Conservation (phyloP, 1,140 invertebrate species). For the Apocrypta bakeri region DNA sequence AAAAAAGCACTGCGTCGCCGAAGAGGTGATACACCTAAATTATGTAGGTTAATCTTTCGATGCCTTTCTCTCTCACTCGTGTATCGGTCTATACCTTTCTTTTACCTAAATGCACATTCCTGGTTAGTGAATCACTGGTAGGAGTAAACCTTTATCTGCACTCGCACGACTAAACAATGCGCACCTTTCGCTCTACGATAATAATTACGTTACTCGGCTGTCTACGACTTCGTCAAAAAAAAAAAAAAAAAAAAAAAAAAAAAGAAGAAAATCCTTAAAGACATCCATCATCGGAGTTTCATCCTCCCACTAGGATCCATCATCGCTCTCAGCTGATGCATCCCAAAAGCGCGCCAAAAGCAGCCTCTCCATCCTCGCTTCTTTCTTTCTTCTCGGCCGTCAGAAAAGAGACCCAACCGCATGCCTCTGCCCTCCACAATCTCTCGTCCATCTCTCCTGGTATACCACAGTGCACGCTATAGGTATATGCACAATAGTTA, state of each 20-base stretch:
- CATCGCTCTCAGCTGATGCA: not conserved
- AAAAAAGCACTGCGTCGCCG: not conserved
- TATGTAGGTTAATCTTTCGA: not conserved
- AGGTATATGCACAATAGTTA: not conserved
- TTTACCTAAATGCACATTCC: too few relatives aligned
- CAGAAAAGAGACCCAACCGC: not conserved
- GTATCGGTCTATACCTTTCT: too few relatives aligned
- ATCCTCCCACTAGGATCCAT: too few relatives aligned
- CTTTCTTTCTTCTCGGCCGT: not conserved
- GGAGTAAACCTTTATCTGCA: too few relatives aligned
- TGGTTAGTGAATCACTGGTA: too few relatives aligned
- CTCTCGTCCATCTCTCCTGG: not conserved
- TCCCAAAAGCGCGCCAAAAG: not conserved
- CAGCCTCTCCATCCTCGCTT: not conserved
- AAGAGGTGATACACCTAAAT: not conserved
- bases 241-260: not conserved
- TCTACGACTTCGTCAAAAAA: not conserved
- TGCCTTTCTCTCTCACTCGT: not conserved
- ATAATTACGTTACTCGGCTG: not conserved
- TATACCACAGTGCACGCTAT: not conserved
- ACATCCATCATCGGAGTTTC: too few relatives aligned
- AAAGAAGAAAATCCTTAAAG: not conserved
- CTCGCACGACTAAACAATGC: too few relatives aligned
- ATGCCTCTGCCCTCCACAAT: slow-evolving; percentile 1
- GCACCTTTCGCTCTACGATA: too few relatives aligned